A percentile compares a stretch with the other conserved stretches of the same genome.
Evolutionary conservation across 1,140 invertebrate species (phyloP).

Genomic region (Riptortus pedestris): DNA sequence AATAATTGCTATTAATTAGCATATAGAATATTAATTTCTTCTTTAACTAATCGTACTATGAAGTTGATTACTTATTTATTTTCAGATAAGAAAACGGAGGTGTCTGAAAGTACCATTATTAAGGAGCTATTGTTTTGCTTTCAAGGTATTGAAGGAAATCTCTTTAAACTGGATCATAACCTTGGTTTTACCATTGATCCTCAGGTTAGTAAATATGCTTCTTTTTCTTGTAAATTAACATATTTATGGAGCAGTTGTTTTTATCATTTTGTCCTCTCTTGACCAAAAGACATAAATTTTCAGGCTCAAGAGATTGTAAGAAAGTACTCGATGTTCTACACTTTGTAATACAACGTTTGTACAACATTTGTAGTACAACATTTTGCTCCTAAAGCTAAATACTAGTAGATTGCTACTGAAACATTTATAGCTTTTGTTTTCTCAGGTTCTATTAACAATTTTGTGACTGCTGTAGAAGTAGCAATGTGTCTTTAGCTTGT

Average conservation of each 20-base stretch:
- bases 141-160: conserved; percentile 69
- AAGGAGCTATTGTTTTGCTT: conserved; percentile 71
- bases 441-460: conserved; percentile 25
- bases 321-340: too few species aligned
- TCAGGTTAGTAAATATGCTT: conserved; percentile 37
- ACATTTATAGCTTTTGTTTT: background rate
- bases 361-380: too few species aligned
- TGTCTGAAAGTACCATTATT: conserved; percentile 46
- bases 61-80: too few species aligned
- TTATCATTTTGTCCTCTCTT: background rate
- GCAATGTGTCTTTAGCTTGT: too few species aligned
- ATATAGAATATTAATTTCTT: too few species aligned
- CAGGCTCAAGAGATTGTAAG: too few species aligned
- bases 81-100: conserved; percentile 25
- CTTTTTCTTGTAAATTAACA: background rate
- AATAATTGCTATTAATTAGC: too few species aligned
- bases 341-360: too few species aligned
- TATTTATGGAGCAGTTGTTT: background rate
- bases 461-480: too few species aligned
- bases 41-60: too few species aligned
- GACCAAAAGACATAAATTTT: background rate
- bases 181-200: conserved; percentile 57
- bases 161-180: conserved; percentile 54
- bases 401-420: too few species aligned
- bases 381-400: too few species aligned